Conservation (phyloP, 2,888 invertebrate species). For the Criorhina ranunculi region DNA sequence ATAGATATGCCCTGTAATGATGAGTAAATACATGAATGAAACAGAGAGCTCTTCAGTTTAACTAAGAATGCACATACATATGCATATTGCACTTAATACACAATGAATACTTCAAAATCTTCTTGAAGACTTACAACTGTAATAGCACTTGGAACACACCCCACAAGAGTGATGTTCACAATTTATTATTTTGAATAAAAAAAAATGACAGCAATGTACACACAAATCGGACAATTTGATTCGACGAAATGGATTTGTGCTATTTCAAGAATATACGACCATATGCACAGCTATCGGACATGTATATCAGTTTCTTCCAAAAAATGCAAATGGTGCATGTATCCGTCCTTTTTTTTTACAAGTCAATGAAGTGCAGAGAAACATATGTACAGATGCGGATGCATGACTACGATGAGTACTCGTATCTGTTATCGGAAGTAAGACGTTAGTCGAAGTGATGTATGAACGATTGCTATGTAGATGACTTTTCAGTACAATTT, state of each 20-base stretch:
- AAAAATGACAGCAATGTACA: constrained; percentile 51
- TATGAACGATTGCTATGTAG: constrained; percentile 23
- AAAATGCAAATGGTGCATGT: constrained; percentile 55
- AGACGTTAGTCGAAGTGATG: constrained; percentile 64
- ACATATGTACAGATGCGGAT: constrained; percentile 14
- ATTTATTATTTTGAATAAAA: constrained; percentile 57
- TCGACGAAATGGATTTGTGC: constrained; percentile 56
- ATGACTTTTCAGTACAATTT: constrained; percentile 14
- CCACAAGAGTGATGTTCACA: constrained; percentile 27
- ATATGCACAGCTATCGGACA: neutral
- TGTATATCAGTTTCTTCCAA: constrained; percentile 10
- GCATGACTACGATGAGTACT: constrained; percentile 8
- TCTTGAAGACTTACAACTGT: constrained; percentile 24
- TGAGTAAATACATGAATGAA: constrained; percentile 31
- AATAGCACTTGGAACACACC: neutral
- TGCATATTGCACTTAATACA: constrained; percentile 2
- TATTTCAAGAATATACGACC: constrained; percentile 25
- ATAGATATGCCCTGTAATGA: constrained; percentile 6
- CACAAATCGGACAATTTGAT: constrained; percentile 56
- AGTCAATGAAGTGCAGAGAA: constrained; percentile 30
- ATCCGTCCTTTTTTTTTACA: constrained; percentile 38
- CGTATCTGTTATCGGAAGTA: constrained; percentile 54
- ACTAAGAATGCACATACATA: neutral
- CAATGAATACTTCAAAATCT: neutral
- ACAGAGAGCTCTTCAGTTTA: neutral